Conservation (phyloP, 2,797 vertebrate species). For the Molossus molossus region DNA sequence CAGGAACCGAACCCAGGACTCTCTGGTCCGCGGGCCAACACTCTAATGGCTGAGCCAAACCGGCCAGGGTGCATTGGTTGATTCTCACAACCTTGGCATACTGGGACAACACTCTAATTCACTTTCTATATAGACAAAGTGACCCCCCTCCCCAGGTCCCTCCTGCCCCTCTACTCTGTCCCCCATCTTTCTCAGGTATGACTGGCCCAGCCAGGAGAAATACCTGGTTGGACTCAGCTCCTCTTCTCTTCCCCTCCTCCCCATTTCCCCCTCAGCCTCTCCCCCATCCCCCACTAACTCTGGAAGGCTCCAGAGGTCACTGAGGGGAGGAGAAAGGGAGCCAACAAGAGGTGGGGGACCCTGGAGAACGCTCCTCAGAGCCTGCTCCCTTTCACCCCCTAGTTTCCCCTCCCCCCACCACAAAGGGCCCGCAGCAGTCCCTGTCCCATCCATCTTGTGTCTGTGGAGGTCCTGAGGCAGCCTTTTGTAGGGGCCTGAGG, state of each 20-base stretch:
- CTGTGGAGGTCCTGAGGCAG: not conserved
- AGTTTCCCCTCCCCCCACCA: not conserved
- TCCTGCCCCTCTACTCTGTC: not conserved
- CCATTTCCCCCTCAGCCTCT: not conserved
- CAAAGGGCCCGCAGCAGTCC: conserved; percentile 57
- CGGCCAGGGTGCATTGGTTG: not conserved
- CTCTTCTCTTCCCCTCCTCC: fast-evolving
- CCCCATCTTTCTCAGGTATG: not conserved
- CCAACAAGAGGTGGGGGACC: not conserved
- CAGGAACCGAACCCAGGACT: too few relatives aligned
- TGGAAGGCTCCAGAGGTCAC: not conserved
- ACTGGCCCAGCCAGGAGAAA: conserved; percentile 76
- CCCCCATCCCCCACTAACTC: not conserved
- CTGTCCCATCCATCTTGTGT: conserved; percentile 75
- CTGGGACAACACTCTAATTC: not conserved
- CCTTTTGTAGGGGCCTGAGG: conserved; percentile 68
- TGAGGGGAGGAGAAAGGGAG: not conserved
- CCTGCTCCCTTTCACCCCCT: conserved; percentile 63
- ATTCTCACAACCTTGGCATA: not conserved
- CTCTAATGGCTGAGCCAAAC: too few relatives aligned
- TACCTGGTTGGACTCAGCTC: conserved; percentile 64
- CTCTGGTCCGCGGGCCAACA: too few relatives aligned
- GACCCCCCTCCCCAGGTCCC: not conserved
- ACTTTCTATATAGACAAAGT: not conserved
- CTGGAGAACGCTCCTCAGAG: not conserved